Base-by-base conservation (phyloP, 2,797 vertebrate species). In the Peromyscus melanophrys region DNA sequence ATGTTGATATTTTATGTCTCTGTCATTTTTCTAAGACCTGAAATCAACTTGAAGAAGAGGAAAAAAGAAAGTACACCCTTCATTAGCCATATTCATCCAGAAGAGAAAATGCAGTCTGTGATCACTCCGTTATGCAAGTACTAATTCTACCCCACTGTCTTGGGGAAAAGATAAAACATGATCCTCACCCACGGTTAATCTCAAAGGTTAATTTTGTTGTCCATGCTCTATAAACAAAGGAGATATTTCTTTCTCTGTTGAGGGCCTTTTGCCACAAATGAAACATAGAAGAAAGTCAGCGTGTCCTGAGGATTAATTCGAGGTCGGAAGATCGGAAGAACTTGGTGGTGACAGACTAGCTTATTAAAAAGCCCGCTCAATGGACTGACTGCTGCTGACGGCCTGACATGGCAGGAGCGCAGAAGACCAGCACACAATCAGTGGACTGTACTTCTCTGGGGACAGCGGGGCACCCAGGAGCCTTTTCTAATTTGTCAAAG, bases 401-500 rank as follows among this genome's bases (percentile, higher is more conserved):
- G 97, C 97, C 98, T 96, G 98, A 98, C 63, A 27, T 31, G 8
- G 97, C 97, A 37, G 2, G 92, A 52, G 98, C 98, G 98, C 98
- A 99, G 98, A 99, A 98, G 97, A 93, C 76, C 89, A 90, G 94
- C 73, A 90, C 98, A 99, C 99, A 99, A 99, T 99, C 97, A 98
- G 98, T 63, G 96, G 97, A 98, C 99, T 99, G 98, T 99, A 97
- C 96, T 97, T 93, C 43, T 71, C 96, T 61, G 49, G 96, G 97
- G 96, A 98, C 97, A 95, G 95, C 81, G 89, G 97, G 97, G 97
- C 96, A 95, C 92, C 95, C 94, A 98, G 98, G 98, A 97, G 96
- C 91, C 98, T 97, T 98, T 98, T 99, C 99, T 99, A 99, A 99
- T 99, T 99, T 99, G 99, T 99, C 99, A 98, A 98, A 99, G 98